phyloP scores from a whole-genome alignment of 2,113 vertebrate species.

The Scalopus aquaticus region DNA sequence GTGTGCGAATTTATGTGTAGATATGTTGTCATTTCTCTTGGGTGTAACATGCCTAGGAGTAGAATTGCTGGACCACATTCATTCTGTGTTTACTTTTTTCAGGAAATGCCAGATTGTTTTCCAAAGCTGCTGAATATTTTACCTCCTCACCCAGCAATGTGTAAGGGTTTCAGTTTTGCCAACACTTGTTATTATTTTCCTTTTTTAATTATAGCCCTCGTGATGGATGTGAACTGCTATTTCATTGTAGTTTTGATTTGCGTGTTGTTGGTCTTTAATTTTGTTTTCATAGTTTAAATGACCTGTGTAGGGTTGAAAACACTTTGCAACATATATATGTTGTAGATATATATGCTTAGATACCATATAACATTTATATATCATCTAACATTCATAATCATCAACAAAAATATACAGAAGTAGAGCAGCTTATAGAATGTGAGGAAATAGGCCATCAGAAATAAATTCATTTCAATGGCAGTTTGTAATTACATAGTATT shows the following conservation, averaged over 20 bases:
- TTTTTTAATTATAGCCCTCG: not conserved
- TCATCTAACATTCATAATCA: not conserved
- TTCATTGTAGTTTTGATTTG: not conserved
- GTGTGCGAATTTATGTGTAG: not conserved
- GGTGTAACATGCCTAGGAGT: not conserved
- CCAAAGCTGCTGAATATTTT: not conserved
- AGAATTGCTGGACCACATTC: not conserved
- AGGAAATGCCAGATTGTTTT: constrained; percentile 2
- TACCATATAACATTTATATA: not conserved
- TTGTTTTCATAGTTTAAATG: constrained; percentile 4
- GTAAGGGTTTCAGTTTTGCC: not conserved
- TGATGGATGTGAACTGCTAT: not conserved
- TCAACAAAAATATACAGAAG: not conserved
- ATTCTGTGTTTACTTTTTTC: constrained; percentile 3
- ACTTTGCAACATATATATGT: not conserved
- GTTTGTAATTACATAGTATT: constrained; percentile 31
- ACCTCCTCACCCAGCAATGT: too few relatives aligned
- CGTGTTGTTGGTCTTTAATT: not conserved
- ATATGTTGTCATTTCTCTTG: constrained; percentile 11
- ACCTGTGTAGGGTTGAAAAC: not conserved
- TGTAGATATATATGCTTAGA: too few relatives aligned
- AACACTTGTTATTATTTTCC: not conserved
- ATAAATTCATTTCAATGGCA: constrained; percentile 12
- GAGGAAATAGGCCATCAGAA: not conserved
- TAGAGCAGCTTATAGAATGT: not conserved